Conservation (phyloP, 2,888 invertebrate species). For the Epinotia nisella region DNA sequence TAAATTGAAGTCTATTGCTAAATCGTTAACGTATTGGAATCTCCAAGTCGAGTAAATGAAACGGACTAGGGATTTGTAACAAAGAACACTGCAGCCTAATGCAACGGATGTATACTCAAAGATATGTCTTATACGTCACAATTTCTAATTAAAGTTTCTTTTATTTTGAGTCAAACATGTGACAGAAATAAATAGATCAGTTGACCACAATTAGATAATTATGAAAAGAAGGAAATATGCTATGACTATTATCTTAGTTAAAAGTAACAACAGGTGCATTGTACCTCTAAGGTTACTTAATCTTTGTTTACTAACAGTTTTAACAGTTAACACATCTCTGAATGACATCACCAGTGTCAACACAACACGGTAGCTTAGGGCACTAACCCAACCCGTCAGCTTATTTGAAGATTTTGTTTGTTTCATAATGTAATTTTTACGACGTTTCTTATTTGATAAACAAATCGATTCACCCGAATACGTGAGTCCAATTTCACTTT, state of each 20-base stretch:
- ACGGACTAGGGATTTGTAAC: neutral
- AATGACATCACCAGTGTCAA: constrained; percentile 5
- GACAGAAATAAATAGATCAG: too few relatives aligned
- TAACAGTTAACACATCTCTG: constrained; percentile 6
- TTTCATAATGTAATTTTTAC: constrained; percentile 10
- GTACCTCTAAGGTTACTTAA: neutral
- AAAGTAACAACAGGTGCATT: too few relatives aligned
- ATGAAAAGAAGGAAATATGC: neutral
- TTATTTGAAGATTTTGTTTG: neutral
- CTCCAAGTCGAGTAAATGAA: neutral
- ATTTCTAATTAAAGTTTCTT: neutral
- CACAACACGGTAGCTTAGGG: neutral
- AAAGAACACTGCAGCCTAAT: neutral
- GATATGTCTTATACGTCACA: neutral
- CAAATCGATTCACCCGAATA: constrained; percentile 22
- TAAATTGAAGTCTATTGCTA: neutral
- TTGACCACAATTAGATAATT: neutral
- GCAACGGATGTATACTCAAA: neutral
- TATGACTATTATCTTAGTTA: too few relatives aligned
- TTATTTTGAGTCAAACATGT: too few relatives aligned
- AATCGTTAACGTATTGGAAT: neutral
- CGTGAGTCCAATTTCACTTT: constrained; percentile 29
- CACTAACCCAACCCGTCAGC: constrained; percentile 3
- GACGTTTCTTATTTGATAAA: neutral
- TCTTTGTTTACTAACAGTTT: neutral